Evolutionary conservation across 2,113 vertebrate species (phyloP), one percentile per base, ranked within the genome.

Genomic region (Eulacestoma nigropectus): DNA sequence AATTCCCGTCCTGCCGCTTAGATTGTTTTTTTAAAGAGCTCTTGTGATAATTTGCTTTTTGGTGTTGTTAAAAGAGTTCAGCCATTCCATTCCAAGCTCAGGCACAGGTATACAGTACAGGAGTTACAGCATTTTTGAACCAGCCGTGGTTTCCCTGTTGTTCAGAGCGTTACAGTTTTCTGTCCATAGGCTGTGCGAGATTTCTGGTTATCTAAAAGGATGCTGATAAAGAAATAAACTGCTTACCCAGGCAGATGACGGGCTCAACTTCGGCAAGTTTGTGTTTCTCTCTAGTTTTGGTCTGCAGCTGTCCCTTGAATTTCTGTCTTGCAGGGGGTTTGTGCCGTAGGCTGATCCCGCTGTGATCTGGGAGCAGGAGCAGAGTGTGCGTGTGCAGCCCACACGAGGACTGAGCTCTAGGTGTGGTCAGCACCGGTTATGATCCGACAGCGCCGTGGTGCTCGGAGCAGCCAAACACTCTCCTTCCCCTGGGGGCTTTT

Each of bases 351-450:
- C 93, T 85, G 95, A 55, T 95, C 84, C 75, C 33, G 50, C 93
- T 42, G 90, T 67, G 85, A 10, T 69, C 47, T 29, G 6, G 75
- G 88, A 97, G 94, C 68, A 59, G 82, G 93, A 97, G 95, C 70
- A 37, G 90, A 93, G 90, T 84, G 70, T 87, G 87, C 88, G 89
- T 95, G 84, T 96, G 94, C 95, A 96, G 97, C 96, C 96, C 95
- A 85, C 95, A 67, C 15, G 69, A 95, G 97, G 96, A 63, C 97
- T 98, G 96, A 95, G 98, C 97, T 95, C 98, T 97, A 99, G 99
- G 99, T 99, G 99, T 99, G 98, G 99, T 98, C 98, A 97, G 85
- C 95, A 94, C 97, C 90, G 87, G 72, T 96, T 95, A 90, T 91
- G 85, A 77, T 69, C 96, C 69, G 89, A 94, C 65, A 96, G 95